Percentiles rank a stretch among this genome's conserved stretches.
These are phyloP conservation scores for Leptodactylus fuscus DNA, from an alignment of 2,113 vertebrate species.

Conservation along the genomic window DNA sequence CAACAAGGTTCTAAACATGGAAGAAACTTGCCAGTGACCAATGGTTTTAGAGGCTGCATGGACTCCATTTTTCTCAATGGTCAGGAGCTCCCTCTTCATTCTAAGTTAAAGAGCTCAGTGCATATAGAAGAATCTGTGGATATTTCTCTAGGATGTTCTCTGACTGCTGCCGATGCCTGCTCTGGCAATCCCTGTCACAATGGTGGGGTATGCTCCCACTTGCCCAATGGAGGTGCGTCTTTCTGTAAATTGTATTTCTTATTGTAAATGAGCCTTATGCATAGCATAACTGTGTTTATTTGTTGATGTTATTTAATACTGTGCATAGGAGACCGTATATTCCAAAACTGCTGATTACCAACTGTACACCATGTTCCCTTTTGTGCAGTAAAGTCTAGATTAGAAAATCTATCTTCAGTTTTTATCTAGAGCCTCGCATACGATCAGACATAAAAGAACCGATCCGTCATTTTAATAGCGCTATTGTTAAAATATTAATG, in stretches of 20 bases:
- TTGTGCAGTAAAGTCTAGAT: conserved; percentile 47
- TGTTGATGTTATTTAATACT: conserved; percentile 1
- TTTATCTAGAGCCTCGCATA: conserved; percentile 29
- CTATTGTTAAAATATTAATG: conserved; percentile 39
- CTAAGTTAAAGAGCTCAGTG: conserved; percentile 78
- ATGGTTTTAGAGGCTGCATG: conserved; percentile 92
- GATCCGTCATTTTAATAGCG: conserved; percentile 42
- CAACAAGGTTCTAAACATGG: conserved; percentile 79
- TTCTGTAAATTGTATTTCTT: neutral
- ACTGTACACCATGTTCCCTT: conserved; percentile 13
- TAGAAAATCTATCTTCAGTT: conserved; percentile 38
- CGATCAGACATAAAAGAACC: conserved; percentile 13
- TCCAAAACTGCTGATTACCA: conserved; percentile 25
- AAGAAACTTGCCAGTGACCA: conserved; percentile 81
- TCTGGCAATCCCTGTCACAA: conserved; percentile 91
- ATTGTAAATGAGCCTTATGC: neutral
- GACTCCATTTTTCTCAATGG: conserved; percentile 89
- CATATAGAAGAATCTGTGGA: conserved; percentile 90
- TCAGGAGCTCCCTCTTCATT: conserved; percentile 88
- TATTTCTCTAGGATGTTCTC: conserved; percentile 84
- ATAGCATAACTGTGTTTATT: conserved; percentile 3
- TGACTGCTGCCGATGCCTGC: conserved; percentile 81
- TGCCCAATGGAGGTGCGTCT: conserved; percentile 84
- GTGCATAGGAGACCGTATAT: conserved; percentile 7
- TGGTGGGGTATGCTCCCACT: conserved; percentile 83